A percentile compares a stretch with the other conserved stretches of the same genome.
These are phyloP conservation scores for Euura lappo DNA, from an alignment of 1,140 invertebrate genomes.

Conservation along the genomic window DNA sequence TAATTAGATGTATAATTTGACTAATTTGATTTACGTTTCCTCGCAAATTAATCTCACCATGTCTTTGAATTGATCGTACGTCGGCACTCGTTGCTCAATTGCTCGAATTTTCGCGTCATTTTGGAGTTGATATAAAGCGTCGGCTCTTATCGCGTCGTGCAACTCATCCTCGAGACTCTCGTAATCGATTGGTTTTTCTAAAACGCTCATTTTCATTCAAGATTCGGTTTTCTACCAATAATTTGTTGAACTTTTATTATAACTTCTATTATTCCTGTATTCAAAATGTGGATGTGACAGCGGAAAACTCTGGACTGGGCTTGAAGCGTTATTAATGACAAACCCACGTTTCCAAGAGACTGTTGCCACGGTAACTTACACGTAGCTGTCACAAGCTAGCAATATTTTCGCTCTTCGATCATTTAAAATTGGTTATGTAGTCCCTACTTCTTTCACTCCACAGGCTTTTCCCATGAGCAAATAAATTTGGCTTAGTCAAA, in stretches of 20 bases:
- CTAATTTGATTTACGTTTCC: background rate
- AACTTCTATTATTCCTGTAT: background rate
- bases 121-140: constrained; percentile 63
- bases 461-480: background rate
- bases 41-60: constrained; percentile 41
- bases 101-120: constrained; percentile 69
- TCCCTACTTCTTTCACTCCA: background rate
- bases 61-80: constrained; percentile 66
- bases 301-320: background rate
- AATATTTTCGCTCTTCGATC: background rate
- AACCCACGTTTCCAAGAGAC: background rate
- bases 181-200: constrained; percentile 46
- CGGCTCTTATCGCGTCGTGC: constrained; percentile 50
- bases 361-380: background rate
- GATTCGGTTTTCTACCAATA: background rate
- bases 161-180: constrained; percentile 52
- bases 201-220: constrained; percentile 35
- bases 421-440: background rate
- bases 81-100: constrained; percentile 60
- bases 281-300: background rate
- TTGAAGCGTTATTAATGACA: background rate
- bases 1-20: constrained; percentile 7
- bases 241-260: background rate
- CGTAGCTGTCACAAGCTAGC: background rate
- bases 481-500: background rate